These are phyloP conservation scores for Chydorus sphaericus DNA, from an alignment of 2,888 invertebrate genomes.

Conservation along the genomic window DNA sequence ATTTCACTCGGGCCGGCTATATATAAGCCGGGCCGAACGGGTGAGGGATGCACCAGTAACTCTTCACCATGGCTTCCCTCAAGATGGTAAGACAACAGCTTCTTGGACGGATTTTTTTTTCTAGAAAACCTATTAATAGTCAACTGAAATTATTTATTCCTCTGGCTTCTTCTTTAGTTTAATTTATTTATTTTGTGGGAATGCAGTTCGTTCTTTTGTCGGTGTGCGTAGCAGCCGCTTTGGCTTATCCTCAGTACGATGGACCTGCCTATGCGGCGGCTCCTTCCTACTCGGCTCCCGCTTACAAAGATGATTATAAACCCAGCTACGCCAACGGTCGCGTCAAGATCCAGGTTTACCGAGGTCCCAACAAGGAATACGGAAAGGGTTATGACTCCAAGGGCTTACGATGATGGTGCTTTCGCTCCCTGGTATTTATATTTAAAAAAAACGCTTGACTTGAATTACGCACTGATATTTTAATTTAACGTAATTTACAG, in stretches of 20 bases:
- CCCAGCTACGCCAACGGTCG: slow-evolving; percentile 12
- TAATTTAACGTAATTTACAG: slow-evolving; percentile 20
- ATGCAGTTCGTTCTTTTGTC: slow-evolving; percentile 5
- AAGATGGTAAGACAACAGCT: background rate
- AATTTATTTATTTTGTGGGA: too few relatives aligned
- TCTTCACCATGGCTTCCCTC: background rate
- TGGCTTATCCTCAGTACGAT: slow-evolving; percentile 9
- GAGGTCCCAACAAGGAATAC: slow-evolving; percentile 14
- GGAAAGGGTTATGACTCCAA: slow-evolving; percentile 2
- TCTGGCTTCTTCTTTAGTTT: background rate
- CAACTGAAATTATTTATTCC: background rate
- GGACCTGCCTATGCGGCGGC: slow-evolving; percentile 10
- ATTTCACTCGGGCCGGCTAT: slow-evolving; percentile 2
- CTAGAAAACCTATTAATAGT: too few relatives aligned
- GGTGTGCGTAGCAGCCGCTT: slow-evolving; percentile 6
- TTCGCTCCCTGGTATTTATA: slow-evolving; percentile 8
- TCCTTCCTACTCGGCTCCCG: slow-evolving; percentile 7
- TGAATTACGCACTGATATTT: too few relatives aligned
- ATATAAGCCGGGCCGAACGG: background rate
- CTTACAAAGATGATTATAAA: background rate
- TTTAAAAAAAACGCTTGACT: too few relatives aligned
- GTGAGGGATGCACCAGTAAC: background rate
- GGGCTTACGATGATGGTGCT: slow-evolving; percentile 1
- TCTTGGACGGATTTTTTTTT: too few relatives aligned
- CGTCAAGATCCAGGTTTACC: slow-evolving; percentile 16